Evolutionary conservation across 2,888 invertebrate species (phyloP), one percentile per base, ranked within the genome.

Genomic region (Drosophila vallismaia): DNA sequence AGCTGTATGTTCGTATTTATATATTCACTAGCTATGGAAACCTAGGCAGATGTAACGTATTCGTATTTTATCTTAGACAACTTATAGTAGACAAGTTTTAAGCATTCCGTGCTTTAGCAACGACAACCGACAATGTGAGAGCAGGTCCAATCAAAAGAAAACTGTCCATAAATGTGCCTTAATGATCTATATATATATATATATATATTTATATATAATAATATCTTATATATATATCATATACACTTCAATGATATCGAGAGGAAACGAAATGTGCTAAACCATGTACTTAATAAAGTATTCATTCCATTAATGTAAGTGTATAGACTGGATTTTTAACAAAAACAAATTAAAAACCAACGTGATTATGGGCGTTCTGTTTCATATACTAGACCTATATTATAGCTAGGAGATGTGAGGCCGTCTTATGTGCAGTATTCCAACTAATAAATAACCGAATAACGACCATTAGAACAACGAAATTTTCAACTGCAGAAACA

Each of bases 81-180:
- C 71, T 71, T 85, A 19, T 19, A 19, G 19, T 19, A 85, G 86
- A 77, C 58, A 75, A 79, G 75, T 79, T 75, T 71, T 79, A 86
- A 78, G 84, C 82, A 83, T 86, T 83, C 82, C 82, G 63, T 46
- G 68, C 71, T 51, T 52, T 53, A 71, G 63, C 69, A 70, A 52
- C 58, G 63, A 63, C 64, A 54, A 64, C 74, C 71, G 82, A 86
- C 77, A 79, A 72, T 83, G 84, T 77, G 62, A 86, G 84, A 86
- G 84, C 82, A 84, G 84, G 81, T 84, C 81, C 82, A 86, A 83
- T 83, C 82, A 86, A 83, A 82, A 75, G 80, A 73, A 76, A 80
- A 80, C 84, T 83, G 82, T 83, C 82, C 86, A 80, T 83, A 80
- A 80, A 83, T 86, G 82, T 83, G 82, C 82, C 82, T 83, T 83